phyloP scores from a whole-genome alignment of 2,888 invertebrate species.

The Epirrita christyi region DNA sequence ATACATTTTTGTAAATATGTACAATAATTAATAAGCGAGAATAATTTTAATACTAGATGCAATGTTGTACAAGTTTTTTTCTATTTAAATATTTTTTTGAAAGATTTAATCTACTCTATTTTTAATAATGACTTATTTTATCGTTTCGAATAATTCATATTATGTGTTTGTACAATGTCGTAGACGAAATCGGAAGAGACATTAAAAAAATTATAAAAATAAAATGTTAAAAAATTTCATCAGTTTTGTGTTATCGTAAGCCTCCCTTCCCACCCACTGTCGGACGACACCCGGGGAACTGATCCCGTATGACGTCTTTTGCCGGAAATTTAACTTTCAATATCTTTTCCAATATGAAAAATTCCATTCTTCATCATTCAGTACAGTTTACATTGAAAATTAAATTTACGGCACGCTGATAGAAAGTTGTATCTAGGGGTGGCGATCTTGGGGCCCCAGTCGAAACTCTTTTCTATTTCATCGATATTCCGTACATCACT shows the following conservation, averaged over 20 bases:
- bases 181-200: constrained; percentile 75
- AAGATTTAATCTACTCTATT: constrained; percentile 83
- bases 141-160: constrained; percentile 84
- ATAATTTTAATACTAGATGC: constrained; percentile 79
- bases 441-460: constrained; percentile 77
- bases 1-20: constrained; percentile 83
- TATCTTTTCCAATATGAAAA: constrained; percentile 19
- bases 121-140: constrained; percentile 82
- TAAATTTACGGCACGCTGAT: constrained; percentile 53
- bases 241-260: constrained; percentile 73
- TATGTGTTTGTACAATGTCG: constrained; percentile 82
- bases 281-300: constrained; percentile 65
- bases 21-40: constrained; percentile 78
- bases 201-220: constrained; percentile 82
- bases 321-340: constrained; percentile 62
- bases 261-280: constrained; percentile 64
- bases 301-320: constrained; percentile 63
- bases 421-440: constrained; percentile 66
- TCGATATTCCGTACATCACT: constrained; percentile 71
- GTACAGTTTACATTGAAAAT: constrained; percentile 53
- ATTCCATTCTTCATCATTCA: constrained; percentile 20
- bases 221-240: constrained; percentile 77
- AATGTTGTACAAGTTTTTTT: constrained; percentile 82
- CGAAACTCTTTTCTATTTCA: constrained; percentile 64
- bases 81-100: constrained; percentile 81